Conservation (phyloP, 2,888 invertebrate genomes). For the Drosophila glabriapex region DNA sequence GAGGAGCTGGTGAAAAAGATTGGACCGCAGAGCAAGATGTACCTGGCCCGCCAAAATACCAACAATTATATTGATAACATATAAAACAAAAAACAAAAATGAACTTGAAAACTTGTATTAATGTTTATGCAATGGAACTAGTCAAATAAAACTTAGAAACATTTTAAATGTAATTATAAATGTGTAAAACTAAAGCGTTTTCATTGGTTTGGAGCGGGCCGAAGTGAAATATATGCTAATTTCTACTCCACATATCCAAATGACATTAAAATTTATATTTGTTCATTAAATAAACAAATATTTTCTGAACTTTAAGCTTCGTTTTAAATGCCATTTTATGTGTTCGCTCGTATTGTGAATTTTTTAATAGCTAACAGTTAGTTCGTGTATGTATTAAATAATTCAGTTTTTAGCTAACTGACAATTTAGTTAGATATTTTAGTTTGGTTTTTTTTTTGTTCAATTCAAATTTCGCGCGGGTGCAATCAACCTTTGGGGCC, state of each 20-base stretch:
- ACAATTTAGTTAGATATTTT: neutral
- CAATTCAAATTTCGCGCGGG: neutral
- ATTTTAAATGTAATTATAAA: constrained; percentile 81
- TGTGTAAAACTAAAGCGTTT: constrained; percentile 62
- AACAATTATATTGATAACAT: constrained; percentile 44
- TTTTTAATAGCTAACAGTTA: neutral
- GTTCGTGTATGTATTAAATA: neutral
- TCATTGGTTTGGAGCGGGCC: neutral
- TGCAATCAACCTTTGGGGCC: neutral
- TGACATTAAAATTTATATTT: neutral
- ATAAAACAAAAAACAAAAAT: constrained; percentile 39
- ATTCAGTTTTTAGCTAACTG: neutral
- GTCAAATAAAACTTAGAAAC: constrained; percentile 83
- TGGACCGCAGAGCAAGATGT: constrained; percentile 96
- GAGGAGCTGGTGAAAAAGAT: constrained; percentile 98
- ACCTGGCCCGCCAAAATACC: constrained; percentile 91
- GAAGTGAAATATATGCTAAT: neutral
- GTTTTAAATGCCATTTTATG: neutral
- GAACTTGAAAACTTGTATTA: constrained; percentile 80
- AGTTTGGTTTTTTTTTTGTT: neutral
- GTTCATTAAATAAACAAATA: neutral
- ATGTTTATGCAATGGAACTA: constrained; percentile 82
- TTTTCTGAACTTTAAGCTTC: neutral
- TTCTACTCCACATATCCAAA: neutral
- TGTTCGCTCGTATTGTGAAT: neutral